Conservation (phyloP, 2,888 invertebrate genomes). For the Neria commutata region DNA sequence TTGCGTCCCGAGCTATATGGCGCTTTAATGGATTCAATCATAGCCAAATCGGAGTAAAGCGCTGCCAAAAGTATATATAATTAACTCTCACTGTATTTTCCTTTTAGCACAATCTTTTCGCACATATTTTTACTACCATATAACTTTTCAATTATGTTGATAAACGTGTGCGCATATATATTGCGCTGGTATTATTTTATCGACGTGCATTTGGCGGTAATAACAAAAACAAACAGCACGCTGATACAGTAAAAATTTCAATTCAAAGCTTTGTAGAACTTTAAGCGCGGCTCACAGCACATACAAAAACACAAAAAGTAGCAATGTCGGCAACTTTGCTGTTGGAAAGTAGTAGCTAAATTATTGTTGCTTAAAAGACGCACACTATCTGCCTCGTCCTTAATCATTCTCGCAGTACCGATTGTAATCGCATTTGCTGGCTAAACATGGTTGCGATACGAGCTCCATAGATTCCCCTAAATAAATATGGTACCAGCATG, state of each 20-base stretch:
- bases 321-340: conserved; percentile 6
- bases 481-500: no score
- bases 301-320: neutral
- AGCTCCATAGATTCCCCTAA: no score
- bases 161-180: no score
- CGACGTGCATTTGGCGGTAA: conserved; percentile 11
- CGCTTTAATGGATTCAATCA: conserved; percentile 51
- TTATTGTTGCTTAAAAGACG: neutral
- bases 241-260: neutral
- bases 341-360: conserved; percentile 8
- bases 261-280: neutral
- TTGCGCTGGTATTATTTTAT: conserved; percentile 8
- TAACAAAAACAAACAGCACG: conserved; percentile 5
- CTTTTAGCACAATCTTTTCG: neutral
- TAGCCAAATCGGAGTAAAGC: conserved; percentile 30
- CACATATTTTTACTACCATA: neutral
- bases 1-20: conserved; percentile 67
- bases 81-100: neutral
- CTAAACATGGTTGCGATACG: conserved; percentile 51
- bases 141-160: conserved; percentile 41
- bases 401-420: neutral
- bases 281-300: neutral
- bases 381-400: no score
- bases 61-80: conserved; percentile 30
- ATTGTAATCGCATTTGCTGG: conserved; percentile 54